These are phyloP conservation scores for Molossus alvarezi DNA, from an alignment of 2,797 vertebrate species.

Conservation along the genomic window DNA sequence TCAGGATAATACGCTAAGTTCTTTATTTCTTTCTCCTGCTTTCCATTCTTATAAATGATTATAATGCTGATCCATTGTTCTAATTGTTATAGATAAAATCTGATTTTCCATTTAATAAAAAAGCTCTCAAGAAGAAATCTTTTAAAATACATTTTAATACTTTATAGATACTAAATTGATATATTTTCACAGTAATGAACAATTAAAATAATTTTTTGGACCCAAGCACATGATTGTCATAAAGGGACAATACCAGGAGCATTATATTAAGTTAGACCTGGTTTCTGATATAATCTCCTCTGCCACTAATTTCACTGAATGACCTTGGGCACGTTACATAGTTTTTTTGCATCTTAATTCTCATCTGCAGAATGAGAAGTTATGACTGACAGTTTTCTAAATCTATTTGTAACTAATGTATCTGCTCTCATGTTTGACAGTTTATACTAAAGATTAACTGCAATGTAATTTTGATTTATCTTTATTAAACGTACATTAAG, in stretches of 20 bases:
- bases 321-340: not conserved
- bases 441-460: not conserved
- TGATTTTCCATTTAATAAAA: slow-evolving; percentile 42
- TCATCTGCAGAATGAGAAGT: slow-evolving; percentile 54
- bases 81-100: not conserved
- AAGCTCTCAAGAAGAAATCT: slow-evolving; percentile 20
- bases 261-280: not conserved
- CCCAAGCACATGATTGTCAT: not conserved
- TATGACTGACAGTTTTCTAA: not conserved
- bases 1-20: not conserved
- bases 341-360: not conserved
- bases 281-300: not conserved
- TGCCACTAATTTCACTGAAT: not conserved
- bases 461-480: slow-evolving; percentile 10
- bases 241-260: not conserved
- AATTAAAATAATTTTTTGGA: slow-evolving; percentile 42
- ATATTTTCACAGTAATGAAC: slow-evolving; percentile 32
- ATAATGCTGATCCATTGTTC: not conserved
- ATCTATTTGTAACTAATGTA: slow-evolving; percentile 32
- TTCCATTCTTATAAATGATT: slow-evolving; percentile 24
- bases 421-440: not conserved
- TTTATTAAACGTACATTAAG: slow-evolving; percentile 10
- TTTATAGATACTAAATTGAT: slow-evolving; percentile 33
- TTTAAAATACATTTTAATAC: slow-evolving; percentile 62
- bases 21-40: slow-evolving; percentile 4